Evolutionary conservation across 2,113 vertebrate genomes (phyloP).

Genomic region (Ceyx cyanopectus): DNA sequence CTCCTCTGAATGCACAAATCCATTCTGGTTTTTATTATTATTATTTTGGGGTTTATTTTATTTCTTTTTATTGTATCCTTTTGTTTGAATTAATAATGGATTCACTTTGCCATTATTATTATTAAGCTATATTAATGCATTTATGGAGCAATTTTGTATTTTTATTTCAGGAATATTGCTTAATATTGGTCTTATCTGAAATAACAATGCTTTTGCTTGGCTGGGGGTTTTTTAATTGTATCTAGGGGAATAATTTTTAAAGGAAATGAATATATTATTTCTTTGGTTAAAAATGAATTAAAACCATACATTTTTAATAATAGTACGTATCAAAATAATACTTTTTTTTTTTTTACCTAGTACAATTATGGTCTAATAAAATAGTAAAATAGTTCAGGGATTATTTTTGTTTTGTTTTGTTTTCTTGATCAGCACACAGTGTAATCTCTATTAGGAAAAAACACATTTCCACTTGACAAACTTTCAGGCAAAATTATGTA

Average conservation of each 20-base stretch:
- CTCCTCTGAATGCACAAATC: background rate
- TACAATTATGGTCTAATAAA: background rate
- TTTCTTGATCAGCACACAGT: background rate
- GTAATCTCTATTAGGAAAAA: background rate
- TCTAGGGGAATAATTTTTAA: background rate
- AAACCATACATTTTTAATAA: background rate
- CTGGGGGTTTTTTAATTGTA: too few relatives aligned
- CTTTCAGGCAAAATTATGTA: background rate
- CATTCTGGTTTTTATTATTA: background rate
- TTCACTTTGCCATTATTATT: background rate
- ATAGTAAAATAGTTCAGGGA: fast-evolving
- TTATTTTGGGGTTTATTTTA: background rate
- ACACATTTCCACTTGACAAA: background rate
- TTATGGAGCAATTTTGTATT: background rate
- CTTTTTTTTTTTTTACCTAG: background rate
- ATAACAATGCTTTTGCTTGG: background rate
- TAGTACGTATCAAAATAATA: background rate
- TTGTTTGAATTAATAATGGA: background rate
- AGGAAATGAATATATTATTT: background rate
- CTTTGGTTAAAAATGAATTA: background rate
- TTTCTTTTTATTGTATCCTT: background rate
- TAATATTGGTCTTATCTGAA: background rate
- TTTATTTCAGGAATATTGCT: background rate
- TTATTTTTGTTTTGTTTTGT: background rate
- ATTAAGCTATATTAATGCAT: background rate